Evolutionary conservation across 2,888 invertebrate genomes (phyloP).

Genomic region (Campaea margaritaria): DNA sequence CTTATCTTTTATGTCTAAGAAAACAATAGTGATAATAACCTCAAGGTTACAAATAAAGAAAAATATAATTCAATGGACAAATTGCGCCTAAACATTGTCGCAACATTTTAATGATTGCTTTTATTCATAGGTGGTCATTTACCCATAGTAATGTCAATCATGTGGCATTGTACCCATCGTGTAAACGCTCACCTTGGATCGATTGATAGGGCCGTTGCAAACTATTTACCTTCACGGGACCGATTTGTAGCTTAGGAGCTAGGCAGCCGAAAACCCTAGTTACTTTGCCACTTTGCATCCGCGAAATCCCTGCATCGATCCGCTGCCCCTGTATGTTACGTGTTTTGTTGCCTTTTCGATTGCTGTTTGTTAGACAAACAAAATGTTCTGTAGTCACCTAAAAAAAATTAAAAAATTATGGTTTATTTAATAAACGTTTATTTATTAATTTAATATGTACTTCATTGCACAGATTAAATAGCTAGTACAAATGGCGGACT

Average conservation of each 20-base stretch:
- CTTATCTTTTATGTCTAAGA: constrained; percentile 41
- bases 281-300: background rate
- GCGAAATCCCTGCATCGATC: no score
- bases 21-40: constrained; percentile 71
- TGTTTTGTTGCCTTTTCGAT: no score
- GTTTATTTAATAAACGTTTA: no score
- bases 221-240: constrained; percentile 24
- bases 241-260: constrained; percentile 18
- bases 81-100: constrained; percentile 60
- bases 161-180: constrained; percentile 39
- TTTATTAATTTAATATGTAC: no score
- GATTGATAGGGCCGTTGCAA: constrained; percentile 48
- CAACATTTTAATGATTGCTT: constrained; percentile 39
- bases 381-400: no score
- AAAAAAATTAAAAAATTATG: no score
- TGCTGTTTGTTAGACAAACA: no score
- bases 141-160: constrained; percentile 47
- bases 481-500: no score
- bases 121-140: constrained; percentile 28
- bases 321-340: no score
- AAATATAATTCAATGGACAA: constrained; percentile 58
- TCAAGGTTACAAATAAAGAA: constrained; percentile 72
- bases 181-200: constrained; percentile 60
- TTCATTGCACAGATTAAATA: no score
- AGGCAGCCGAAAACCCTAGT: background rate